These are phyloP conservation scores for Danio kyathit DNA, from an alignment of 2,797 vertebrate species.

Conservation along the genomic window DNA sequence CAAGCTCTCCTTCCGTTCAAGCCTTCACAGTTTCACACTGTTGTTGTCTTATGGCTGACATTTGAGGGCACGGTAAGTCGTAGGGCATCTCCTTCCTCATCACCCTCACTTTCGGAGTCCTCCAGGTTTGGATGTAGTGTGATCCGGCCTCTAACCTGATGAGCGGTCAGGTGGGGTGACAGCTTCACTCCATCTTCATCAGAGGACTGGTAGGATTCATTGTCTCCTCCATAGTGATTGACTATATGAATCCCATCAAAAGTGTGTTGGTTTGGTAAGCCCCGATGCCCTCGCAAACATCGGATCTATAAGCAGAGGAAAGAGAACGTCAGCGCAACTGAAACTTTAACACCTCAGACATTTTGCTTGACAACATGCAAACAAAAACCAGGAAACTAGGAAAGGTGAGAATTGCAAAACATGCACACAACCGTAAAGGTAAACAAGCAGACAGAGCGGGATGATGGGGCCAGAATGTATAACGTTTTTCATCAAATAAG, in stretches of 20 bases:
- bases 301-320: constrained; percentile 82
- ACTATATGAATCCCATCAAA: constrained; percentile 98
- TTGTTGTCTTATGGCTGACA: constrained; percentile 85
- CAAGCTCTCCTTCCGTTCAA: neutral
- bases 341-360: neutral
- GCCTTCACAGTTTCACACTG: constrained; percentile 78
- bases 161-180: constrained; percentile 61
- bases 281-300: constrained; percentile 90
- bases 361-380: constrained; percentile 11
- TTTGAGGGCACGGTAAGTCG: constrained; percentile 74
- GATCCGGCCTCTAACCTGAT: constrained; percentile 74
- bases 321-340: neutral
- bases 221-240: constrained; percentile 89
- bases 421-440: neutral
- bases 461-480: neutral
- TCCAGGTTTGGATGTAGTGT: constrained; percentile 81
- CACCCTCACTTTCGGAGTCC: constrained; percentile 87
- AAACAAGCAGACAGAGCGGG: constrained; percentile 23
- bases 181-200: constrained; percentile 88
- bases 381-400: neutral
- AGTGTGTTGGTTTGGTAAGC: constrained; percentile 80
- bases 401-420: constrained; percentile 1
- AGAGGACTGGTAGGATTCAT: constrained; percentile 90
- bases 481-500: neutral
- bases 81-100: constrained; percentile 79